phyloP scores from a whole-genome alignment of 2,797 vertebrate species.

The Oreochromis grahami region DNA sequence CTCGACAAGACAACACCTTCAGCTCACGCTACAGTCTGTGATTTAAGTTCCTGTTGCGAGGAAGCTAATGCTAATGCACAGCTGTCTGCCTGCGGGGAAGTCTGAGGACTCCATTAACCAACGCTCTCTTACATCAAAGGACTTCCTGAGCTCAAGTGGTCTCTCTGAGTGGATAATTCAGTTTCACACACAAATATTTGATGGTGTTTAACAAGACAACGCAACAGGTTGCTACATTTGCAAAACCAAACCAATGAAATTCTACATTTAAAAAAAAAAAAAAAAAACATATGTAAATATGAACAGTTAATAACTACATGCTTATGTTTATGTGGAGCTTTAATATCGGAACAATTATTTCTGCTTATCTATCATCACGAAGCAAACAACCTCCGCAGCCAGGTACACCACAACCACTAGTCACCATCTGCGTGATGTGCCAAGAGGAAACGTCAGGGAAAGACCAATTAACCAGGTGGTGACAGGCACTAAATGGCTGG shows the following conservation, averaged over 20 bases:
- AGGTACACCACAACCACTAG: constrained; percentile 47
- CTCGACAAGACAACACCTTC: constrained; percentile 40
- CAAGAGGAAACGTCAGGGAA: constrained; percentile 68
- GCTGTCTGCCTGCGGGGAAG: constrained; percentile 23
- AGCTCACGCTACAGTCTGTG: neutral
- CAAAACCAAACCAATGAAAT: neutral
- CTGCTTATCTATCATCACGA: constrained; percentile 44
- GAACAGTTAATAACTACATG: neutral
- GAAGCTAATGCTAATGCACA: constrained; percentile 7
- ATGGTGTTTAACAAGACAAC: neutral
- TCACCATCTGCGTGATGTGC: constrained; percentile 45
- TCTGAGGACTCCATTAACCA: neutral
- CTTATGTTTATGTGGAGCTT: neutral
- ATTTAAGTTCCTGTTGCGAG: neutral
- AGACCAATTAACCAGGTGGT: constrained; percentile 71
- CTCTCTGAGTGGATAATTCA: constrained; percentile 38
- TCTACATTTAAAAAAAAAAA: neutral
- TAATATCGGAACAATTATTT: constrained; percentile 40
- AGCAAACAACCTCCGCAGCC: constrained; percentile 39
- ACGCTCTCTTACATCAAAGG: constrained; percentile 43
- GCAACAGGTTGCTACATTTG: neutral
- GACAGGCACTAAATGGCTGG: constrained; percentile 70
- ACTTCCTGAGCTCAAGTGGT: constrained; percentile 57
- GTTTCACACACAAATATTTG: constrained; percentile 2
- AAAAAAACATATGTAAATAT: neutral